Evolutionary conservation across 2,797 vertebrate genomes (phyloP).

Genomic region (Podarcis lilfordi): DNA sequence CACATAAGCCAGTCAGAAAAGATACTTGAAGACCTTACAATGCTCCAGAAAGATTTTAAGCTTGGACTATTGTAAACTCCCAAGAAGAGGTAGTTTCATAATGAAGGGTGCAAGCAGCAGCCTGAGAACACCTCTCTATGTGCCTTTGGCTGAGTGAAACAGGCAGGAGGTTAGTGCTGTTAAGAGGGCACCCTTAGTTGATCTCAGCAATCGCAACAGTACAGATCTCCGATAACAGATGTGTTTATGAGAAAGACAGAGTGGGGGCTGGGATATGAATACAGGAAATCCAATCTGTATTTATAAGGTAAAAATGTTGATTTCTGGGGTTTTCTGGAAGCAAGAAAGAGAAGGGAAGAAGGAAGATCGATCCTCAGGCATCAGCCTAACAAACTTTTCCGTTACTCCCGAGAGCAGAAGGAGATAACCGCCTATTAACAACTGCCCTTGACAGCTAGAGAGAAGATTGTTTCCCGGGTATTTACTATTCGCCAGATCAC

Average conservation of each 20-base stretch:
- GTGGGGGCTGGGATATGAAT: not conserved
- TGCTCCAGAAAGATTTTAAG: not conserved
- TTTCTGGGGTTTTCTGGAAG: not conserved
- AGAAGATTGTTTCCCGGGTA: not conserved
- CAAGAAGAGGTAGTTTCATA: not conserved
- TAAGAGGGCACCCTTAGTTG: not conserved
- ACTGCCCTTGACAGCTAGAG: not conserved
- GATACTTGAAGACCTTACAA: not conserved
- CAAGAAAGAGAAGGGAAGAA: not conserved
- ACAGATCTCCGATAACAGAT: not conserved
- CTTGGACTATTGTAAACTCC: not conserved
- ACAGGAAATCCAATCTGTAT: not conserved
- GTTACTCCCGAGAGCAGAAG: not conserved
- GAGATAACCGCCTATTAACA: not conserved
- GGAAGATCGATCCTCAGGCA: not conserved
- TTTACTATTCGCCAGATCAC: not conserved
- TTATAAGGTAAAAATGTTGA: not conserved
- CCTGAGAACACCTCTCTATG: not conserved
- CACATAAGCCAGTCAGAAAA: not conserved
- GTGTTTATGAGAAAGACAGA: not conserved
- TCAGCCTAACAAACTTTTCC: not conserved
- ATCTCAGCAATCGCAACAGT: slow-evolving; percentile 6
- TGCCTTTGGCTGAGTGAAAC: not conserved
- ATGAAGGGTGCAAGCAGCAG: too few relatives aligned
- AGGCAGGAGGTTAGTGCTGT: not conserved